Evolutionary conservation across 2,113 vertebrate species (phyloP).

Genomic region (Ciconia boyciana): DNA sequence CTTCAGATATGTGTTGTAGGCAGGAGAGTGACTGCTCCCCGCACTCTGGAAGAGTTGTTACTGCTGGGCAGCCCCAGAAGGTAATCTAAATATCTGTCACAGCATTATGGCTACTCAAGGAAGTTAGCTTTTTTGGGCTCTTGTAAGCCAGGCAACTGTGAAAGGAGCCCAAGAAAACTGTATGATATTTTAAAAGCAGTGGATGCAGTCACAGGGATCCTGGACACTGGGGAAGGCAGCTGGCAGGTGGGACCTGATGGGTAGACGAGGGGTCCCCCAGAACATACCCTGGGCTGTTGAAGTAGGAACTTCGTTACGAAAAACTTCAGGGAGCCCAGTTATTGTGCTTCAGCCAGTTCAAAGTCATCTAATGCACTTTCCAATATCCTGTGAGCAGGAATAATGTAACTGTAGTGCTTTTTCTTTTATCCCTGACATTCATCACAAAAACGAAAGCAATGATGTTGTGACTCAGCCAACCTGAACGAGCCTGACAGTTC

Average conservation of each 20-base stretch:
- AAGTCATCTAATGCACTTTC: conserved; percentile 34
- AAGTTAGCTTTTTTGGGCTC: background rate
- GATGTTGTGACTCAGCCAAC: conserved; percentile 60
- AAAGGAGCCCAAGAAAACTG: background rate
- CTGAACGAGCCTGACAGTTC: conserved; percentile 11
- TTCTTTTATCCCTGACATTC: conserved; percentile 42
- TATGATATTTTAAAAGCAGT: background rate
- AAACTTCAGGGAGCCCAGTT: background rate
- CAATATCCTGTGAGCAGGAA: conserved; percentile 39
- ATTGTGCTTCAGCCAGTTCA: background rate
- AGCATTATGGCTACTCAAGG: rapidly evolving
- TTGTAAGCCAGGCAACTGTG: background rate
- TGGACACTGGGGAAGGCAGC: background rate
- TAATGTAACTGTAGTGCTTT: conserved; percentile 37
- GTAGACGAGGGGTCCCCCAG: background rate
- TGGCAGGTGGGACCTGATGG: background rate
- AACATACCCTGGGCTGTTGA: background rate
- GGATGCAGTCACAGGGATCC: background rate
- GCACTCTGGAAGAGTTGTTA: background rate
- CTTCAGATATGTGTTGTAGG: background rate
- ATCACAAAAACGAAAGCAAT: conserved; percentile 36
- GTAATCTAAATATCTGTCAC: background rate
- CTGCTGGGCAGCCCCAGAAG: background rate
- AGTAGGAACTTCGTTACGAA: background rate
- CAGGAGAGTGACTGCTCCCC: background rate